These are phyloP conservation scores for Drosophila ambigua DNA, from an alignment of 1,140 invertebrate genomes.

Conservation along the genomic window DNA sequence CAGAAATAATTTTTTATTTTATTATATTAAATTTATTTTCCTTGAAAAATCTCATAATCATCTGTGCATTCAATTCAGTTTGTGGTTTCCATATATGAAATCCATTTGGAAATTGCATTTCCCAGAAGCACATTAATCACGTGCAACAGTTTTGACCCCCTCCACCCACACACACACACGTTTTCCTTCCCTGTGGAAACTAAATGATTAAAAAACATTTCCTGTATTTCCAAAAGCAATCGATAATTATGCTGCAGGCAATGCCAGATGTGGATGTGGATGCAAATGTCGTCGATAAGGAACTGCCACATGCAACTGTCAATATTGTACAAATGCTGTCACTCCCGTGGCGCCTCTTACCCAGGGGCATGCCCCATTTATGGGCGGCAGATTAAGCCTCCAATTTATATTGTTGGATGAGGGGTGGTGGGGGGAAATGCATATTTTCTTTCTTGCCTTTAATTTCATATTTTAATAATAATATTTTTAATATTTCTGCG, in stretches of 20 bases:
- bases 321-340: constrained; percentile 36
- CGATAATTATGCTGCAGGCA: constrained; percentile 41
- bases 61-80: too few relatives aligned
- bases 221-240: constrained; percentile 17
- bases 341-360: constrained; percentile 5
- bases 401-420: constrained; percentile 23
- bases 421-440: constrained; percentile 9
- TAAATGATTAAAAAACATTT: constrained; percentile 17
- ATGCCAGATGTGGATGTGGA: too few relatives aligned
- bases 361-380: background rate
- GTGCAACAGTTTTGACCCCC: constrained; percentile 38
- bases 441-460: constrained; percentile 26
- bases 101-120: constrained; percentile 28
- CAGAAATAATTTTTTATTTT: background rate
- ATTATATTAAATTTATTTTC: too few relatives aligned
- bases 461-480: constrained; percentile 50
- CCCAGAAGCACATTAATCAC: constrained; percentile 1
- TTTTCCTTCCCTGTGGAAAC: constrained; percentile 21
- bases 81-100: background rate
- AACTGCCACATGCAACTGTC: constrained; percentile 53
- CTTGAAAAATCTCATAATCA: too few relatives aligned
- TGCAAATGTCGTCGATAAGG: constrained; percentile 43
- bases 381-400: constrained; percentile 53
- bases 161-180: too few relatives aligned
- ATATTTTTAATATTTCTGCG: constrained; percentile 63